Conservation (phyloP, 2,888 invertebrate genomes). For the Scaptodrosophila latifasciaeformis region DNA sequence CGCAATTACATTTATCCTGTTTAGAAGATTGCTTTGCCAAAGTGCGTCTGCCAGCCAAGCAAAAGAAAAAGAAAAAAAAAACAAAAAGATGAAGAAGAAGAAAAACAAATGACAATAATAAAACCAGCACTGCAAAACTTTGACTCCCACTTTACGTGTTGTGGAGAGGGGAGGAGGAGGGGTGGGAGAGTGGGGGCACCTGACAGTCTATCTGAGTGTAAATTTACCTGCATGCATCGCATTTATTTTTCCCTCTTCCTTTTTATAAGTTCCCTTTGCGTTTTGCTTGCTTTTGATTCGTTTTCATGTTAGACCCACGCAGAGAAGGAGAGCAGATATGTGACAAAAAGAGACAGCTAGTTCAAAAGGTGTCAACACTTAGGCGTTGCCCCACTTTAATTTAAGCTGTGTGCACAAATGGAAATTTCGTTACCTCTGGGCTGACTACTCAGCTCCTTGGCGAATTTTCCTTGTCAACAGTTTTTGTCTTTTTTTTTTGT, state of each 20-base stretch:
- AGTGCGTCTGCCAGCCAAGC: conserved; percentile 69
- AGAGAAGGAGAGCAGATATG: conserved; percentile 26
- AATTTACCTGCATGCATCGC: conserved; percentile 42
- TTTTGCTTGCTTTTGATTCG: conserved; percentile 67
- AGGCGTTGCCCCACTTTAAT: conserved; percentile 61
- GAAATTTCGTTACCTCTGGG: conserved; percentile 38
- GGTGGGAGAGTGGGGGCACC: conserved; percentile 8
- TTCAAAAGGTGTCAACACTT: conserved; percentile 57
- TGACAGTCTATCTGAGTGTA: too few relatives aligned
- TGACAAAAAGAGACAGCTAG: conserved; percentile 6
- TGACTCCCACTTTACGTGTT: conserved; percentile 4
- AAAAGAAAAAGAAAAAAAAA: too few relatives aligned
- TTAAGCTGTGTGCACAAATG: conserved; percentile 50
- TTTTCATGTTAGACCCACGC: conserved; percentile 53
- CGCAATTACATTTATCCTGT: conserved; percentile 75
- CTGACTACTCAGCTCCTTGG: too few relatives aligned
- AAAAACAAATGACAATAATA: too few relatives aligned
- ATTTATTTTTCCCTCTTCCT: too few relatives aligned
- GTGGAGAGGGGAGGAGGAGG: too few relatives aligned
- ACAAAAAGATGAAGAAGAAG: too few relatives aligned
- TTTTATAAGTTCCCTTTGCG: conserved; percentile 59
- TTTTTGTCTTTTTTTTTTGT: too few relatives aligned
- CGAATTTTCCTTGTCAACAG: too few relatives aligned
- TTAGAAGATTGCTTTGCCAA: conserved; percentile 72
- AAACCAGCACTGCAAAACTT: conserved; percentile 43